A percentile compares a stretch with the other conserved stretches of the same genome.
Conservation (phyloP, 2,113 vertebrate genomes). For the Zosterops pallidus region DNA sequence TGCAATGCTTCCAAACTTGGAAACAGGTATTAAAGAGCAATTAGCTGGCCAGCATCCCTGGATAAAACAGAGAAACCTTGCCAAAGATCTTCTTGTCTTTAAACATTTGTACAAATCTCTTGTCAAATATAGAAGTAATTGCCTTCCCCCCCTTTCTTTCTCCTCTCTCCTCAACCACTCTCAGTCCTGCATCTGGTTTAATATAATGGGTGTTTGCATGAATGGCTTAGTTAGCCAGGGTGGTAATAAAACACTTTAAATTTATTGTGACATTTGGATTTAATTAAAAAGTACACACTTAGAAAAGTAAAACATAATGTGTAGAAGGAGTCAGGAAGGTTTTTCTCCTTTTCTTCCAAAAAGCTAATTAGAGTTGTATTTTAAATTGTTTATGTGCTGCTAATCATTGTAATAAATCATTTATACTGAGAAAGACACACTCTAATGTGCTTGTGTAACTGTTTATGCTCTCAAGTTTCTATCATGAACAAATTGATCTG, state of each 20-base stretch:
- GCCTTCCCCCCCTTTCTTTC: not conserved
- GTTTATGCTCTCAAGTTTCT: slow-evolving; percentile 84
- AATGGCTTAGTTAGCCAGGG: slow-evolving; percentile 75
- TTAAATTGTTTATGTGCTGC: slow-evolving; percentile 87
- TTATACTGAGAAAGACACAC: slow-evolving; percentile 84
- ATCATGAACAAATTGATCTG: slow-evolving; percentile 87
- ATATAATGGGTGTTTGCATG: slow-evolving; percentile 71
- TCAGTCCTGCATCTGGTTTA: slow-evolving; percentile 55
- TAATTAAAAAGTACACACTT: slow-evolving; percentile 87
- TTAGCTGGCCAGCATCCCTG: slow-evolving; percentile 28
- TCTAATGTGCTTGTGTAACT: slow-evolving; percentile 77
- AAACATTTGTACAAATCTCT: slow-evolving; percentile 68
- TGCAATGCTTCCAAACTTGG: not conserved
- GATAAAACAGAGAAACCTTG: slow-evolving; percentile 42
- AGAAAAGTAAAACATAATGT: slow-evolving; percentile 82
- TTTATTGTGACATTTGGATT: slow-evolving; percentile 87
- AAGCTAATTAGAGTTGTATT: slow-evolving; percentile 86
- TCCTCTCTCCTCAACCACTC: slow-evolving; percentile 6
- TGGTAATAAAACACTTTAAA: slow-evolving; percentile 83
- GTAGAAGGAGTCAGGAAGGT: slow-evolving; percentile 74
- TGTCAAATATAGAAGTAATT: slow-evolving; percentile 66
- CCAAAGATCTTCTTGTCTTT: slow-evolving; percentile 63
- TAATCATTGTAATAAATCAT: slow-evolving; percentile 90
- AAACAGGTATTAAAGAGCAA: slow-evolving; percentile 51
- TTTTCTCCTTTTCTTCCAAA: slow-evolving; percentile 80